Evolutionary conservation across 2,113 vertebrate genomes (phyloP), one percentile per base, ranked within the genome.

Genomic region (Corythaixoides concolor): DNA sequence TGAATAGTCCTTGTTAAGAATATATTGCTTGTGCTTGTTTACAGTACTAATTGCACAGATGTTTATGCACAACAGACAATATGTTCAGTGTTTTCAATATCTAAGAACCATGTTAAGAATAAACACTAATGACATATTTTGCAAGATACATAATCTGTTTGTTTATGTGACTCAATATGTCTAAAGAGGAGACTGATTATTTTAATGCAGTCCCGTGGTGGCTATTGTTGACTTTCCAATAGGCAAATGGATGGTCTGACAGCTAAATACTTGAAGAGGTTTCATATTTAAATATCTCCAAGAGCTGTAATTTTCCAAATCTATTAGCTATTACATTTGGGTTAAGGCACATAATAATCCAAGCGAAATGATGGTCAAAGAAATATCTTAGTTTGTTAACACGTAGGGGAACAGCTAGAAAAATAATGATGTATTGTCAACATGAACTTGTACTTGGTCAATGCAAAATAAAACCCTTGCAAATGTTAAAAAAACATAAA

Each of bases 371-470:
- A 91, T 58, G 63, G 58, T 91, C 86, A 86, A 82, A 96, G 90
- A 96, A 95, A 78, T 91, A 94, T 64, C 88, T 93, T 94, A 85
- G 52, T 92, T 97, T 90, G 78, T 89, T 96, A 97, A 96, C 56
- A 85, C 45, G 8, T 81, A 92, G 68, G 84, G 58, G 30, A 69
- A 50, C 79, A 96, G 93, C 68, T 97, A 90, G 84, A 93, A 97
- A 96, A 95, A 89, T 45, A 93, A 80, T 86, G 55, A 79, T 91
- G 85, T 96, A 97, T 94, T 95, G 72, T 96, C 95, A 98, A 94
- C 88, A 95, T 53, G 69, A 80, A 72, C 55, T 95, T 94, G 43
- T 81, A 78, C 69, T 90, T 77, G 84, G 66, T 69, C 66, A 94
- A 59, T 66, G 52, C 60, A 95, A 96, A 97, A 86, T 67, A 80